Base-by-base conservation (phyloP, 2,888 invertebrate genomes). In the Gasteruption jaculator region DNA sequence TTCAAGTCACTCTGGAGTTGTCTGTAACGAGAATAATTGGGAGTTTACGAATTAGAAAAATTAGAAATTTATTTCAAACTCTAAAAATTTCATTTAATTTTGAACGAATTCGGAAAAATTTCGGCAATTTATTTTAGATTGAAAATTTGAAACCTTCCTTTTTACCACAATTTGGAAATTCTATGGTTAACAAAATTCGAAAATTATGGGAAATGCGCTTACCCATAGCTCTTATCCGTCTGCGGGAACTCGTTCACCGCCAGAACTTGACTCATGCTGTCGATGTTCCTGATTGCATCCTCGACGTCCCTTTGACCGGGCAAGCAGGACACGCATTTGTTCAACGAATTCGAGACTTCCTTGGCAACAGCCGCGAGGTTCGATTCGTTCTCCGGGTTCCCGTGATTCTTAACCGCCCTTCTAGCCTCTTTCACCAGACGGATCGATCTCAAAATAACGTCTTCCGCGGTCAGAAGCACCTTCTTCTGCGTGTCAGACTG, bases 281-380 rank as follows among this genome's bases (percentile, higher is more conserved):
- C 85, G 51, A 95, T 91, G 56, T 82, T 84, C 48, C 83, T 81
- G 54, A 93, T 81, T 0, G 91, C 91, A 14, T 83, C 80, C 65
- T 96, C 95, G n/a, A 97, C 86, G 64, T 95, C 94, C 38, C 86
- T 83, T 68, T 95, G 93, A 0, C 94, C 93, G 0, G 96, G 95
- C 29, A 96, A 79, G 49, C 91, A 90, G 52, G 86, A 86, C 38
- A 95, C 81, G 51, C 85, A 83, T 50, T 77, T 78, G 55, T 80
- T 80, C 37, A 86, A 69, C 1, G 75, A 72, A 44, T 59, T 65
- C 0, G 79, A 76, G 0, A 91, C 84, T 48, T 85, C 83, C 57
- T 84, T 85, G 2, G 86, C 86, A 0, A 89, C 83, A 50, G 81
- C 80, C 10, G 84, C 83, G 27, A 94, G 74, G 50, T 79, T 74